A percentile compares a stretch with the other conserved stretches of the same genome.
phyloP scores from a whole-genome alignment of 2,113 vertebrate genomes.

The Thalassarche chlororhynchos region DNA sequence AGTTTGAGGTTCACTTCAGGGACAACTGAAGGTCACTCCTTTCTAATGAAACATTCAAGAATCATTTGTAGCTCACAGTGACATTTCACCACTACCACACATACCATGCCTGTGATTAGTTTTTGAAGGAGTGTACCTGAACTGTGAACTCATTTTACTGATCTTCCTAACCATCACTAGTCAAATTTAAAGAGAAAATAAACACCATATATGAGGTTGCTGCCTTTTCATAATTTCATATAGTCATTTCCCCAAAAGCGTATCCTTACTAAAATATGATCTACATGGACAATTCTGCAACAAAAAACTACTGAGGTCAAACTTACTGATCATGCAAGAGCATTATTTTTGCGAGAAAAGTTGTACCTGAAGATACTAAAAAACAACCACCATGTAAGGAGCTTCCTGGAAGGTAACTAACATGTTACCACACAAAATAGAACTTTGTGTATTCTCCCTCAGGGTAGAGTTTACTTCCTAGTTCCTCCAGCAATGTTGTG shows the following conservation, averaged over 20 bases:
- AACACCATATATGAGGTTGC: not conserved
- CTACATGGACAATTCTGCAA: not conserved
- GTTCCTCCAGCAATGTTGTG: not conserved
- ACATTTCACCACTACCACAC: not conserved
- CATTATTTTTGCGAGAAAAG: not conserved
- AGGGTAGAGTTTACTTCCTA: not conserved
- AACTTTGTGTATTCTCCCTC: not conserved
- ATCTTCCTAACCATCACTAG: not conserved
- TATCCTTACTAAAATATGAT: not conserved
- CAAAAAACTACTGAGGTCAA: not conserved
- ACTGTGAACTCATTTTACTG: not conserved
- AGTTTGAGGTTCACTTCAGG: not conserved
- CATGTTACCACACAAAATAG: not conserved
- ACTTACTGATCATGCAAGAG: not conserved
- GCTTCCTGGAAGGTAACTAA: not conserved
- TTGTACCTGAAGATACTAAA: not conserved
- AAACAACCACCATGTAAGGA: not conserved
- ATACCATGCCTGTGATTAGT: not conserved
- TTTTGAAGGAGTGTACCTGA: not conserved
- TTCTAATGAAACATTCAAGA: not conserved
- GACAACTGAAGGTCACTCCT: not conserved
- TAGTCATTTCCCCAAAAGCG: not conserved
- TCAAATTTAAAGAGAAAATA: not conserved
- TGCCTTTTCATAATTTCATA: not conserved
- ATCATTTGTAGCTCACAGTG: not conserved